Evolutionary conservation across 2,113 vertebrate genomes (phyloP).

Genomic region (Pteruthius melanotis): DNA sequence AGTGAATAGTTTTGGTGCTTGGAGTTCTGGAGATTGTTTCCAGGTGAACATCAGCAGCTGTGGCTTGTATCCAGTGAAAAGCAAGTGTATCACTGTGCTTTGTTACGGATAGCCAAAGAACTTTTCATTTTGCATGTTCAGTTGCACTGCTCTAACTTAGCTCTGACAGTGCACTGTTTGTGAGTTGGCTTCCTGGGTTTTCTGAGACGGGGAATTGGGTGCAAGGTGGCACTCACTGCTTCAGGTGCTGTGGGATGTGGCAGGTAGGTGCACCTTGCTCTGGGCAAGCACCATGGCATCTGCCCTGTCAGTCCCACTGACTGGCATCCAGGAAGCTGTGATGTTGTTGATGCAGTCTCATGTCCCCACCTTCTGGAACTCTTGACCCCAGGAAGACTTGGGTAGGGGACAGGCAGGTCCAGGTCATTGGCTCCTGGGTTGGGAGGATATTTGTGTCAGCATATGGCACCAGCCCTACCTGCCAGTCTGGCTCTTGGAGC

Average conservation of each 20-base stretch:
- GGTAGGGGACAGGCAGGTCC: not conserved
- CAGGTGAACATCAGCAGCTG: not conserved
- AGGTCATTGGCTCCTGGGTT: not conserved
- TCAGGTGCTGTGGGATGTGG: rapidly evolving
- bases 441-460: not conserved
- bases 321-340: not conserved
- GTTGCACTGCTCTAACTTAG: not conserved
- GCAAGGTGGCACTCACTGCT: not conserved
- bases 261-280: not conserved
- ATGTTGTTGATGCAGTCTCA: rapidly evolving
- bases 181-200: not conserved
- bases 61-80: not conserved
- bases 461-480: not conserved
- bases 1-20: not conserved
- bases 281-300: not conserved
- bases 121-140: not conserved
- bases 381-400: not conserved
- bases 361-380: not conserved
- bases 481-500: not conserved
- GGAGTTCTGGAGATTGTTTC: not conserved
- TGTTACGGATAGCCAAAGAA: not conserved
- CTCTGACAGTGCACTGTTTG: not conserved
- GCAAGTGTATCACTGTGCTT: not conserved
- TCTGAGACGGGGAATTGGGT: not conserved
- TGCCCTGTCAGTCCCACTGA: not conserved